Conservation (phyloP, 2,113 vertebrate genomes). For the Shinisaurus crocodilurus region DNA sequence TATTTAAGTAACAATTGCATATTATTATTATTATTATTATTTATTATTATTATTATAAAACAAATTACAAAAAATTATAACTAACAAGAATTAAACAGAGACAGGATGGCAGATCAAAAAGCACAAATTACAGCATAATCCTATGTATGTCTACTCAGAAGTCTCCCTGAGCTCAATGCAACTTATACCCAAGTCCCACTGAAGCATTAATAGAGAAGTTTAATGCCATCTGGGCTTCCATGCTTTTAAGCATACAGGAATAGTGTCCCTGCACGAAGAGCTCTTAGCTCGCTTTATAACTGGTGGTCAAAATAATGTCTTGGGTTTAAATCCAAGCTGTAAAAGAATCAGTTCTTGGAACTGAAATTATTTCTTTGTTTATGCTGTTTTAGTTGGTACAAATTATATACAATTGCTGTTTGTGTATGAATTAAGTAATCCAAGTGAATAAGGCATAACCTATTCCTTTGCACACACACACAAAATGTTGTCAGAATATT, state of each 20-base stretch:
- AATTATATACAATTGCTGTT: not conserved
- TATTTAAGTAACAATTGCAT: not conserved
- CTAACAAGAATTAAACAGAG: not conserved
- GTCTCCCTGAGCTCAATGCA: not conserved
- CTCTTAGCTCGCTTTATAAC: not conserved
- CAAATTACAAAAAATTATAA: not conserved
- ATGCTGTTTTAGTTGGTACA: constrained; percentile 46
- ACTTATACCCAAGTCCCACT: not conserved
- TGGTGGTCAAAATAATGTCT: not conserved
- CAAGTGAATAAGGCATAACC: constrained; percentile 19
- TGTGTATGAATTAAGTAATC: not conserved
- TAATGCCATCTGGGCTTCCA: not conserved
- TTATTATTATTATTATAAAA: not conserved
- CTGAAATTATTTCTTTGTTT: constrained; percentile 27
- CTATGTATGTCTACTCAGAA: not conserved
- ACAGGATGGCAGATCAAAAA: not conserved
- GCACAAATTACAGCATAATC: not conserved
- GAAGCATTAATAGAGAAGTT: not conserved
- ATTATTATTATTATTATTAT: not conserved
- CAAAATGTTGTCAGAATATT: constrained; percentile 24
- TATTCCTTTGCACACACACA: constrained; percentile 11
- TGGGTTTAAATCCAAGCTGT: not conserved
- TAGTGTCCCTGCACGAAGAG: not conserved
- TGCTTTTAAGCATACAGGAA: not conserved
- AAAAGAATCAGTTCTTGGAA: constrained; percentile 23